phyloP scores from a whole-genome alignment of 2,113 vertebrate genomes.

The Rhinoderma darwinii region DNA sequence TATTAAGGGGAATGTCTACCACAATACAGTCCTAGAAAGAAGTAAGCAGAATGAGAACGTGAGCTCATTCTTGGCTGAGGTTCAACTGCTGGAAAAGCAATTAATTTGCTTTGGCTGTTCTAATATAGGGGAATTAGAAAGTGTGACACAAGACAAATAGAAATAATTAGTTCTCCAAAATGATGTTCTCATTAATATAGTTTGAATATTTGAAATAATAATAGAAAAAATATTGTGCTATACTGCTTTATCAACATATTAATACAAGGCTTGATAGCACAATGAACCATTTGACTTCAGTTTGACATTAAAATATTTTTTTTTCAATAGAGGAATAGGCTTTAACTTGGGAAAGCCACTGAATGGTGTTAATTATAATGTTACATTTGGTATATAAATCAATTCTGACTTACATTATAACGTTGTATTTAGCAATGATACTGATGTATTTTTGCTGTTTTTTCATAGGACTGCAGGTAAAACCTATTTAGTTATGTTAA shows the following conservation, averaged over 20 bases:
- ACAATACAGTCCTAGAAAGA: constrained; percentile 86
- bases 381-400: neutral
- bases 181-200: constrained; percentile 99
- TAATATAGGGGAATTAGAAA: constrained; percentile 99
- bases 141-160: constrained; percentile 99
- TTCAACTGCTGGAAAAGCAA: constrained; percentile 99
- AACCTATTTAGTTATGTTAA: neutral
- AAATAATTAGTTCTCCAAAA: constrained; percentile 99
- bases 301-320: constrained; percentile 58
- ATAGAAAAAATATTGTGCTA: constrained; percentile 90
- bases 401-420: neutral
- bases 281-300: constrained; percentile 66
- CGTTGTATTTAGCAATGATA: neutral
- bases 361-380: neutral
- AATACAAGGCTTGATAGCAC: constrained; percentile 70
- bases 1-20: constrained; percentile 89
- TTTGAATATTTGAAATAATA: constrained; percentile 87
- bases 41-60: constrained; percentile 89
- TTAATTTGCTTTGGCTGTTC: constrained; percentile 99
- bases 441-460: neutral
- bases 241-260: constrained; percentile 73
- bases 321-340: neutral
- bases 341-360: constrained; percentile 8
- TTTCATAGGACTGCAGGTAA: neutral
- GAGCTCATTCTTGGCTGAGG: constrained; percentile 94